Base-by-base conservation (phyloP, 2,797 vertebrate genomes). In the Tarsius wallacei region DNA sequence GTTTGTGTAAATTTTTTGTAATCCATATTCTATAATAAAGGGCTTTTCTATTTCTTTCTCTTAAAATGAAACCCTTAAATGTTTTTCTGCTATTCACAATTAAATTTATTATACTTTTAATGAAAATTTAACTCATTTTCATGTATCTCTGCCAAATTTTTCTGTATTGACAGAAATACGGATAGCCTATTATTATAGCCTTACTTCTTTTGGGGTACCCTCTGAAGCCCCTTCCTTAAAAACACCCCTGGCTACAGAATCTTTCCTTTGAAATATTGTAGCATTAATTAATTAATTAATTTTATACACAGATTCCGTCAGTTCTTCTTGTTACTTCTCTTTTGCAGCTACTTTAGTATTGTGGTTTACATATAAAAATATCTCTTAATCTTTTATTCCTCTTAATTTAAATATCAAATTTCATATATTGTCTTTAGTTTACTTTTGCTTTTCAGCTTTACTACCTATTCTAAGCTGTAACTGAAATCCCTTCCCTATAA, bases 121-220 rank as follows among this genome's bases (percentile, higher is more conserved):
- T 87, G n/a, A 36, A 57, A 63, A 89, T 89, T 6, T 84, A 63
- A 42, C 10, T 77, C 24, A 42, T 77, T 93, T 86, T 64, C 22
- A 4, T 66, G 5, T 78, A 33, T 53, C 12, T 64, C 68, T 73
- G n/a, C 31, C 28, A 87, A 16, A 9, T 77, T 97, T 97, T 82
- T 71, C 42, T 49, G 8, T 21, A 42, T 19, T 31, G 8, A 68
- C 77, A 42, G 42, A 42, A 42, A 42, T 42, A 42, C 42, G 7
- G 42, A 81, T 86, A 24, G 87, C 61, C 3, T 81, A 11, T 78
- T 74, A 2, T 64, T 70, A 42, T 8, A n/a, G 19, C 28, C 63
- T 63, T 53, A 10, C 0, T 5, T 9, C 13, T 33, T 77, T 95
- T 36, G 17, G n/a, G 24, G 28, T 24, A 42, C 11, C 16, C 31